phyloP scores from a whole-genome alignment of 2,888 invertebrate species.

The Anagyrus pseudococci region DNA sequence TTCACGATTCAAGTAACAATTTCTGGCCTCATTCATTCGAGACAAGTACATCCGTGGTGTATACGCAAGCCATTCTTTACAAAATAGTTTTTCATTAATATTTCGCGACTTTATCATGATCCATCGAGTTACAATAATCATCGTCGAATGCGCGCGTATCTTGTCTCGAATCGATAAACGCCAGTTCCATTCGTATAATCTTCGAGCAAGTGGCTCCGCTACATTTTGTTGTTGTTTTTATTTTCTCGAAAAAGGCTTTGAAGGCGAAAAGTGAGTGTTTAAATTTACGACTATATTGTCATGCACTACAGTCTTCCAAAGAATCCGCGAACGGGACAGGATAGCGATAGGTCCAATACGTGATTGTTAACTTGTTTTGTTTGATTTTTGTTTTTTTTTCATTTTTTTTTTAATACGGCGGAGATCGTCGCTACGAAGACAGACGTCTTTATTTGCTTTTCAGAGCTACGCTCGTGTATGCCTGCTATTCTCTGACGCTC shows the following conservation, averaged over 20 bases:
- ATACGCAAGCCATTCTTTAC: too few relatives aligned
- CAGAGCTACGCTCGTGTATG: too few relatives aligned
- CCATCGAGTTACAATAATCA: too few relatives aligned
- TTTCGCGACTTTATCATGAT: too few relatives aligned
- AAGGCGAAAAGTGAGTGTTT: conserved; percentile 20
- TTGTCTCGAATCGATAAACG: too few relatives aligned
- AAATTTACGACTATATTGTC: conserved; percentile 53
- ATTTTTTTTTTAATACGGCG: not conserved
- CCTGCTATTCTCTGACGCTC: too few relatives aligned
- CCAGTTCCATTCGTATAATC: too few relatives aligned
- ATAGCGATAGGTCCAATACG: conserved; percentile 16
- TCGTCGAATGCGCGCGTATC: too few relatives aligned
- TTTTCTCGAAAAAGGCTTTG: conserved; percentile 25
- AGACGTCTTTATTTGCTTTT: conserved; percentile 3
- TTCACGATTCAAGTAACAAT: not conserved
- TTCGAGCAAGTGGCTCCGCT: not conserved
- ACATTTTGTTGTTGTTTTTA: too few relatives aligned
- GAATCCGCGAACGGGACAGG: conserved; percentile 41
- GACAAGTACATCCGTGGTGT: too few relatives aligned
- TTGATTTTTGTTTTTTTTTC: conserved; percentile 4
- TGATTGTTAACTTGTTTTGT: not conserved
- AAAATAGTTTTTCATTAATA: too few relatives aligned
- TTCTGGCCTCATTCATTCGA: too few relatives aligned
- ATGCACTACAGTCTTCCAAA: conserved; percentile 56
- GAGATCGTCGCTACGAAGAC: conserved; percentile 14